Evolutionary conservation across 2,113 vertebrate genomes (phyloP).

Genomic region (Myodes glareolus): DNA sequence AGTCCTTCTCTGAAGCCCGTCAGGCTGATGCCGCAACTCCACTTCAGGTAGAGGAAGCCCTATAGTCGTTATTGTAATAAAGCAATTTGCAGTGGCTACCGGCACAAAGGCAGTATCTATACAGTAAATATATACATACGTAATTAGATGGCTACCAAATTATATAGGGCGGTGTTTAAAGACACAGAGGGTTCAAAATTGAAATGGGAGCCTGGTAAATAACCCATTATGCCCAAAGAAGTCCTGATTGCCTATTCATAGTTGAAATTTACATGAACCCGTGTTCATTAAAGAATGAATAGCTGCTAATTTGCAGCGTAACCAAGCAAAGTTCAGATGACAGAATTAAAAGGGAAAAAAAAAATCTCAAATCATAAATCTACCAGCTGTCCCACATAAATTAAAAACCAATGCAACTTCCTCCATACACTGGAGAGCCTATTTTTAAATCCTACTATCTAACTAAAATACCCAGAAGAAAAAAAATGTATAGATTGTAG

Average conservation of each 20-base stretch:
- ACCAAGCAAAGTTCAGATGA: slow-evolving; percentile 85
- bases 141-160: slow-evolving; percentile 76
- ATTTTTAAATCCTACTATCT: slow-evolving; percentile 80
- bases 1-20: fast-evolving
- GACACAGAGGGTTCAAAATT: slow-evolving; percentile 80
- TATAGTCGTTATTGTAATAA: slow-evolving; percentile 30
- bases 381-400: slow-evolving; percentile 82
- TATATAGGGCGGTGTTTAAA: slow-evolving; percentile 63
- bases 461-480: slow-evolving; percentile 59
- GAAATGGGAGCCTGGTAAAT: slow-evolving; percentile 83
- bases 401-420: slow-evolving; percentile 72
- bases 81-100: slow-evolving; percentile 49
- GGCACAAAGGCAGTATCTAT: slow-evolving; percentile 49
- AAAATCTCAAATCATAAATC: slow-evolving; percentile 81
- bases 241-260: slow-evolving; percentile 88
- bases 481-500: slow-evolving; percentile 64
- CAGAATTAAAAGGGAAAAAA: slow-evolving; percentile 79
- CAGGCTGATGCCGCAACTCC: background rate
- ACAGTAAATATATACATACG: slow-evolving; percentile 67
- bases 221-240: slow-evolving; percentile 83
- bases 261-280: slow-evolving; percentile 79
- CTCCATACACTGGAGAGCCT: slow-evolving; percentile 46
- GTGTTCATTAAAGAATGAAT: slow-evolving; percentile 87
- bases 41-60: slow-evolving; percentile 28
- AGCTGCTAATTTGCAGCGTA: slow-evolving; percentile 85